Percentiles rank a stretch among this genome's conserved stretches.
These are phyloP conservation scores for Malurus leucopterus DNA, from an alignment of 2,797 vertebrate species.

Conservation along the genomic window DNA sequence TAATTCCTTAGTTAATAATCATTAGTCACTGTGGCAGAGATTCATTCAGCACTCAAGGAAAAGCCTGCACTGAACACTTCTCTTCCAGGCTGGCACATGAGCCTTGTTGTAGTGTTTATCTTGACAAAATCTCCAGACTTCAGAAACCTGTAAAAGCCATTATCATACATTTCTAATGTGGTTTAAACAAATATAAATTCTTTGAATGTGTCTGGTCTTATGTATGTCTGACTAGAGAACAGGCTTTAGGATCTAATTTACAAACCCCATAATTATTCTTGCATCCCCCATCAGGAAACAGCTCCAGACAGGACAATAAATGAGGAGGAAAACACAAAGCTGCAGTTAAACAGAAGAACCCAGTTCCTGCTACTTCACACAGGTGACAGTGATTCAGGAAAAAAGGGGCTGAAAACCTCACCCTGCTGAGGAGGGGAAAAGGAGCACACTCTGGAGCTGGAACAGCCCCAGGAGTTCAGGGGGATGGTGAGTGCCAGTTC, in stretches of 20 bases:
- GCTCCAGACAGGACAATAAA: not conserved
- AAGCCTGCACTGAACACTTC: not conserved
- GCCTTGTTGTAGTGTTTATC: not conserved
- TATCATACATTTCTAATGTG: not conserved
- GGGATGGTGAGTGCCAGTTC: rapidly evolving
- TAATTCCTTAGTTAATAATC: not conserved
- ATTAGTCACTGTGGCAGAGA: not conserved
- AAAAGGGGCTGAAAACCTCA: not conserved
- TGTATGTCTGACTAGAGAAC: not conserved
- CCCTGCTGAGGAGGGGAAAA: not conserved
- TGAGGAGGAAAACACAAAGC: not conserved
- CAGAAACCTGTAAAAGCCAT: not conserved
- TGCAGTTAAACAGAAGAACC: not conserved
- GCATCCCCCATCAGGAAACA: not conserved
- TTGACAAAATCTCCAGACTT: not conserved
- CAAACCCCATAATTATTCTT: not conserved
- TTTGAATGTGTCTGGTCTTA: not conserved
- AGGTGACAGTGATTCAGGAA: not conserved
- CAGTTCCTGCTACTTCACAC: not conserved
- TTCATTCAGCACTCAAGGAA: not conserved
- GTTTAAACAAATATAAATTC: not conserved
- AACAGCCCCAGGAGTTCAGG: rapidly evolving
- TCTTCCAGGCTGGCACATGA: not conserved
- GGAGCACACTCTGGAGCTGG: not conserved
- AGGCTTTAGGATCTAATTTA: not conserved